A percentile compares a stretch with the other conserved stretches of the same genome.
Evolutionary conservation across 2,113 vertebrate genomes (phyloP).

Genomic region (Equus quagga): DNA sequence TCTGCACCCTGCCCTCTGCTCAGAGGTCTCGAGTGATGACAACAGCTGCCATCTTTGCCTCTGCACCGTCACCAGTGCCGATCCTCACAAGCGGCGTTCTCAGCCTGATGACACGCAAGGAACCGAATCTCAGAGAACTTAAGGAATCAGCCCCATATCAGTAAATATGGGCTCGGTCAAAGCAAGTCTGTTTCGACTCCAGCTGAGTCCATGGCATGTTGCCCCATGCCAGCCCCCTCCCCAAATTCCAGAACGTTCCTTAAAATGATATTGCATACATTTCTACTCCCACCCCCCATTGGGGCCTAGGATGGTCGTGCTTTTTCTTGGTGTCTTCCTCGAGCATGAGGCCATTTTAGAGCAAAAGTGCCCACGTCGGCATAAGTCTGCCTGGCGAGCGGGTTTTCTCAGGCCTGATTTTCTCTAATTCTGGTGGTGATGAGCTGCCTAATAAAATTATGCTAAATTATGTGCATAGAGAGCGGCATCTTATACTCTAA

Average conservation of each 20-base stretch:
- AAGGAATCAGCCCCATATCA: accelerated
- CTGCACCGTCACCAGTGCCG: accelerated
- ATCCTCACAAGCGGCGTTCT: background rate
- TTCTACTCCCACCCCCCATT: accelerated
- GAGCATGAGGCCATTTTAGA: background rate
- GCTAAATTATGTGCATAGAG: constrained; percentile 43
- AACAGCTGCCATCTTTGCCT: accelerated
- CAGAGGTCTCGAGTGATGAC: accelerated
- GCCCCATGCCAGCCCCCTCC: background rate
- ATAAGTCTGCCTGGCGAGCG: background rate
- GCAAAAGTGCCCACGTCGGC: background rate
- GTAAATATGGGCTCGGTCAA: accelerated
- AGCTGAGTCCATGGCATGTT: background rate
- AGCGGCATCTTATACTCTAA: constrained; percentile 45
- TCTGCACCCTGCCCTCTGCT: accelerated
- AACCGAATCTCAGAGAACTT: background rate
- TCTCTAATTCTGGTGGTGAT: background rate
- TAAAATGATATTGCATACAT: accelerated
- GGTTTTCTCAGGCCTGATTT: background rate
- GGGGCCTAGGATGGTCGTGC: background rate
- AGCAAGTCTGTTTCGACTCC: background rate
- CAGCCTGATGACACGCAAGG: accelerated
- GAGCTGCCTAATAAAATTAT: constrained; percentile 42
- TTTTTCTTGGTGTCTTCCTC: background rate
- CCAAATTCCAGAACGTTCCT: background rate